Evolutionary conservation across 2,888 invertebrate genomes (phyloP).

Genomic region (Acanthosoma haemorrhoidale): DNA sequence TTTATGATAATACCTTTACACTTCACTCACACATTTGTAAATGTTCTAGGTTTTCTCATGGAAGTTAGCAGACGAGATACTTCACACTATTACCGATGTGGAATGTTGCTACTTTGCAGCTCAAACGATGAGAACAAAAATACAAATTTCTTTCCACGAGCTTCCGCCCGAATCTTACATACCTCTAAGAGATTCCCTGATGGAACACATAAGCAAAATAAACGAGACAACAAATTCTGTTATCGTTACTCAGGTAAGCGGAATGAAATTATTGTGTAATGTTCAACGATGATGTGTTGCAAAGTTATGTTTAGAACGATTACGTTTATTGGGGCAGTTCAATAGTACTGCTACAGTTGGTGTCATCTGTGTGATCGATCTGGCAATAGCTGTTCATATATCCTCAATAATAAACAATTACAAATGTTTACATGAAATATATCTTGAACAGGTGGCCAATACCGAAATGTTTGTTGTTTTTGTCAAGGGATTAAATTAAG

Average conservation of each 20-base stretch:
- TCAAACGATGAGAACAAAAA: constrained; percentile 95
- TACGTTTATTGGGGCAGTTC: too few relatives aligned
- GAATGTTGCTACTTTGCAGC: constrained; percentile 97
- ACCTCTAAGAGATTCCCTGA: constrained; percentile 82
- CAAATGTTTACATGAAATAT: too few relatives aligned
- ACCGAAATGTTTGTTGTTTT: too few relatives aligned
- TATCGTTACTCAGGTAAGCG: constrained; percentile 72
- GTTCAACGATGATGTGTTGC: background rate
- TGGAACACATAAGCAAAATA: constrained; percentile 78
- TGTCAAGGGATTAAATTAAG: too few relatives aligned
- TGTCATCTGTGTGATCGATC: too few relatives aligned
- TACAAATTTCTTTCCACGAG: constrained; percentile 85
- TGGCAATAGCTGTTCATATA: too few relatives aligned
- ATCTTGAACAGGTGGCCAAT: too few relatives aligned
- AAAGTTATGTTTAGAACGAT: too few relatives aligned
- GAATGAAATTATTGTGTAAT: background rate
- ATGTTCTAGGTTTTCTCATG: constrained; percentile 85
- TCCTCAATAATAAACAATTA: too few relatives aligned
- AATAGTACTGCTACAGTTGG: too few relatives aligned
- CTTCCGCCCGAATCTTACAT: constrained; percentile 76
- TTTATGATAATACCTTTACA: too few relatives aligned
- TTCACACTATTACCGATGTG: constrained; percentile 71
- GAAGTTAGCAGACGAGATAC: constrained; percentile 91
- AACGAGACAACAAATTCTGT: constrained; percentile 72
- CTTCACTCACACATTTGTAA: too few relatives aligned